These are phyloP conservation scores for Peromyscus polionotus DNA, from an alignment of 2,113 vertebrate species.

Conservation along the genomic window DNA sequence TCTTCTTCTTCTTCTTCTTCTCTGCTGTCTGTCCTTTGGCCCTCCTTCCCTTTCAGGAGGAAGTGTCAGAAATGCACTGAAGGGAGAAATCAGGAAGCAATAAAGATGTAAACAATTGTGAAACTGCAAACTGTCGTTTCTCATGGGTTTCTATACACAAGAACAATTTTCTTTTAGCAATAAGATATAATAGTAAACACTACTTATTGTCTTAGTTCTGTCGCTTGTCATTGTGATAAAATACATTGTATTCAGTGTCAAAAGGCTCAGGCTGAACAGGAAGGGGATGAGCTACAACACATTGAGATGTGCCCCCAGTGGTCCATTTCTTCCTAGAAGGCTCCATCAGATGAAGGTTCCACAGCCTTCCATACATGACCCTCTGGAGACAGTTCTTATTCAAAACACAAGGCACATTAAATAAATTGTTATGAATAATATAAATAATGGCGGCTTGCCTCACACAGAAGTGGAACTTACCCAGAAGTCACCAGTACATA, in stretches of 20 bases:
- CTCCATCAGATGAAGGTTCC: not conserved
- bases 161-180: not conserved
- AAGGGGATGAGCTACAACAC: not conserved
- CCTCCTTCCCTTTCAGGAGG: not conserved
- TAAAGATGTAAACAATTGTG: not conserved
- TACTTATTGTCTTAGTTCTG: no score
- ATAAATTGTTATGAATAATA: not conserved
- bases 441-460: not conserved
- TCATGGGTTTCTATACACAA: not conserved
- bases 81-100: not conserved
- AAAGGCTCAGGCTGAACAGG: not conserved
- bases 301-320: no score
- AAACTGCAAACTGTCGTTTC: not conserved
- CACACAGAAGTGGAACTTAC: not conserved
- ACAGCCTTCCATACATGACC: not conserved
- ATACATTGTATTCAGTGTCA: not conserved
- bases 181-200: not conserved
- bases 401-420: not conserved
- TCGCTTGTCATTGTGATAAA: not conserved
- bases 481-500: rapidly evolving
- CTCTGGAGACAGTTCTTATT: not conserved
- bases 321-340: no score
- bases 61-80: not conserved
- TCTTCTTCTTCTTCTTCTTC: no score
- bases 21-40: not conserved